phyloP scores from a whole-genome alignment of 2,797 vertebrate species.

The Trematomus bernacchii region DNA sequence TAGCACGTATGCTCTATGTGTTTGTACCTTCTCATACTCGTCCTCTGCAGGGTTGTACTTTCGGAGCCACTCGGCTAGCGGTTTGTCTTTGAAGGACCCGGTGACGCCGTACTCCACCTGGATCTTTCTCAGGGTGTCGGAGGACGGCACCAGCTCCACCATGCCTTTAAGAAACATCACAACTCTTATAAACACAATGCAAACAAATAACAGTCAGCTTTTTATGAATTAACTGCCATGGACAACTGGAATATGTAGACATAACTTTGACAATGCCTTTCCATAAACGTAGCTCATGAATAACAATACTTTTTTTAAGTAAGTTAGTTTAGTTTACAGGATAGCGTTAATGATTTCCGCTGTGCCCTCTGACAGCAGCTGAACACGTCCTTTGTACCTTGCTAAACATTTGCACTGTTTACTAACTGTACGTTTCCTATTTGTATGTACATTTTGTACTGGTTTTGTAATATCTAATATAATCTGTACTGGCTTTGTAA shows the following conservation, averaged over 20 bases:
- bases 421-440: too few species aligned
- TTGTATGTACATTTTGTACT: too few species aligned
- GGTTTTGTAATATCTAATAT: too few species aligned
- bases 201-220: neutral
- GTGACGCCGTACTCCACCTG: slow-evolving; percentile 99
- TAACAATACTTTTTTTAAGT: neutral
- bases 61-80: slow-evolving; percentile 96
- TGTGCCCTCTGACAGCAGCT: neutral
- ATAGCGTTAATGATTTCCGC: neutral
- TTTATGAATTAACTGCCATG: too few species aligned
- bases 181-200: neutral
- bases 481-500: too few species aligned
- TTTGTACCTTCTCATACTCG: slow-evolving; percentile 95
- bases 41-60: slow-evolving; percentile 99
- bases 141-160: slow-evolving; percentile 97
- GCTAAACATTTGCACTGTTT: too few species aligned
- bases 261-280: neutral
- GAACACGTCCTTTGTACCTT: neutral
- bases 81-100: slow-evolving; percentile 98
- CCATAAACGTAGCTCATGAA: neutral
- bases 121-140: slow-evolving; percentile 97
- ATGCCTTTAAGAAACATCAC: slow-evolving; percentile 85
- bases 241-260: neutral
- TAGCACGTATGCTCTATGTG: too few species aligned
- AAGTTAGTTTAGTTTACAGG: neutral